A percentile compares a stretch with the other conserved stretches of the same genome.
These are phyloP conservation scores for Avahi laniger DNA, from an alignment of 2,797 vertebrate species.

Conservation along the genomic window DNA sequence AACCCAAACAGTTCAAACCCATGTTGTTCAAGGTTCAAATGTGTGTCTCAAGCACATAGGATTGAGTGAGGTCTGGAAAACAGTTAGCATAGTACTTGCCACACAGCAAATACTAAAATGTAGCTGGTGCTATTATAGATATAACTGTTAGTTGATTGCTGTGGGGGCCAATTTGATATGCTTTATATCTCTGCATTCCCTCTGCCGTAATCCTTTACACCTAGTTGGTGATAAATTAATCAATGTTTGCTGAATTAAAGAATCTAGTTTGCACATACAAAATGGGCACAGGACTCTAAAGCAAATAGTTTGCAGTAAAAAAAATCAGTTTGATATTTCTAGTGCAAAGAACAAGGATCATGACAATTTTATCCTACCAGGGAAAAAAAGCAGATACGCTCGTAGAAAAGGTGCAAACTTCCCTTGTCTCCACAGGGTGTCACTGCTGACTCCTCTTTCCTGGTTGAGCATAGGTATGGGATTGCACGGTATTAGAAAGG, in stretches of 20 bases:
- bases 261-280: not conserved
- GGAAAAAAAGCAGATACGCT: not conserved
- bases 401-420: not conserved
- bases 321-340: not conserved
- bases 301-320: not conserved
- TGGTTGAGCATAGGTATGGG: not conserved
- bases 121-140: not conserved
- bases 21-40: not conserved
- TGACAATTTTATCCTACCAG: not conserved
- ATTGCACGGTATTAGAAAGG: accelerated
- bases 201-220: not conserved
- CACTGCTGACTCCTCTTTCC: conserved; percentile 15
- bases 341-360: not conserved
- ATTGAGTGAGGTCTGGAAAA: not conserved
- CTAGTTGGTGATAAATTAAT: not conserved
- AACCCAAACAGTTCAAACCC: not conserved
- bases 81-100: not conserved
- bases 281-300: not conserved
- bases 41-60: not conserved
- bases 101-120: too few species aligned
- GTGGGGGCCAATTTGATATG: not conserved
- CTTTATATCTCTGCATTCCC: not conserved
- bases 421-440: conserved; percentile 36
- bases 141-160: not conserved
- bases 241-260: not conserved